phyloP scores from a whole-genome alignment of 2,888 invertebrate species.

The Seira musarum region DNA sequence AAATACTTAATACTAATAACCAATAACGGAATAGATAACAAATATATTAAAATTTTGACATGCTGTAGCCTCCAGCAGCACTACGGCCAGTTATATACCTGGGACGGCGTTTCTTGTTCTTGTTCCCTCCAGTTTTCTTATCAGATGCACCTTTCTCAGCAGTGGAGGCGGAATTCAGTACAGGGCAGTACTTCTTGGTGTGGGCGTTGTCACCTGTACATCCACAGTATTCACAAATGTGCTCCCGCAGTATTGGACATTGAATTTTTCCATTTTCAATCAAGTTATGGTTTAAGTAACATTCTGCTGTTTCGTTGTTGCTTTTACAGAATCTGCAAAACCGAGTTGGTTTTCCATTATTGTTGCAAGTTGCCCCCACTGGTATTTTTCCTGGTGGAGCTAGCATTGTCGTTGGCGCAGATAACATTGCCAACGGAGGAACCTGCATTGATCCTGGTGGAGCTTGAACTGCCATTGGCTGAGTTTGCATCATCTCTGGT shows the following conservation, averaged over 20 bases:
- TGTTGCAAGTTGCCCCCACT: no score
- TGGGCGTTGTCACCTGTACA: constrained; percentile 69
- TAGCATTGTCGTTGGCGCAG: no score
- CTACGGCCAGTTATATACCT: background rate
- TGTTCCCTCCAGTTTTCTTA: background rate
- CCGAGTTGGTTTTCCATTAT: no score
- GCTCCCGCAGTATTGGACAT: constrained; percentile 67
- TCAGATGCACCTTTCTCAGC: background rate
- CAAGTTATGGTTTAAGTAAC: constrained; percentile 34
- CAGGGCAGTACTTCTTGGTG: constrained; percentile 68
- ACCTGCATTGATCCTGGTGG: no score
- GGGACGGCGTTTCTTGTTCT: background rate
- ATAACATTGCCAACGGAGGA: no score
- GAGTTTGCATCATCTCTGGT: no score
- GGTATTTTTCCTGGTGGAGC: no score
- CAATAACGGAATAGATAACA: no score
- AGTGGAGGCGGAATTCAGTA: background rate
- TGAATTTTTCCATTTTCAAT: constrained; percentile 51
- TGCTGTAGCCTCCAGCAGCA: constrained; percentile 13
- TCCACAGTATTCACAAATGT: constrained; percentile 66
- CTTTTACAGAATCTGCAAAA: constrained; percentile 49
- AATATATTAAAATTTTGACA: constrained; percentile 15
- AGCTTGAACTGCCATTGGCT: no score
- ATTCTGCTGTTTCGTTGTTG: constrained; percentile 38
- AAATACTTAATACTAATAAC: no score